Percentiles rank a stretch among this genome's conserved stretches.
Conservation (phyloP, 2,888 invertebrate genomes). For the Tachystola acroxantha region DNA sequence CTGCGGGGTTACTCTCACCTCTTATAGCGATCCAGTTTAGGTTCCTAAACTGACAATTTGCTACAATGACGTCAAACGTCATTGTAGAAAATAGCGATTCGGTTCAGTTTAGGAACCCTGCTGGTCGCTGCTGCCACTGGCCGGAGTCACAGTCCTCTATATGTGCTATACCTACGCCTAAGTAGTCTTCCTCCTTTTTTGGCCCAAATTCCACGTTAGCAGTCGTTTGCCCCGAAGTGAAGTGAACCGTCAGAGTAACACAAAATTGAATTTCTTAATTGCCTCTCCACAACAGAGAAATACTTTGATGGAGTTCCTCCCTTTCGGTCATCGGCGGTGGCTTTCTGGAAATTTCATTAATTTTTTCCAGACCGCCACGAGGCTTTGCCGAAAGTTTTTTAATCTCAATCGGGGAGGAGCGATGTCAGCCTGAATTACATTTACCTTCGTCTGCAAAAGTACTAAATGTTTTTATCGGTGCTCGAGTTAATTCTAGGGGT, state of each 20-base stretch:
- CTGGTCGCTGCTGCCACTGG: no score
- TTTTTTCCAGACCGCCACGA: constrained; percentile 43
- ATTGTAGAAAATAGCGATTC: no score
- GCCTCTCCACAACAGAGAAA: constrained; percentile 54
- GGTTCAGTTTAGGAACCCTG: no score
- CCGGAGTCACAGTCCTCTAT: no score
- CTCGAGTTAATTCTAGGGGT: background rate
- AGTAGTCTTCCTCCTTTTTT: no score
- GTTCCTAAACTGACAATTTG: no score
- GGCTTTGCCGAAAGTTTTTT: constrained; percentile 62
- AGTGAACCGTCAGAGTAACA: constrained; percentile 18
- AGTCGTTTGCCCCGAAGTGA: no score
- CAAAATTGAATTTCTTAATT: constrained; percentile 65
- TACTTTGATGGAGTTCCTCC: constrained; percentile 55
- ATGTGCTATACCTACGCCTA: no score
- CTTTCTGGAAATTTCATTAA: constrained; percentile 60
- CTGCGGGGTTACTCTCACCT: no score
- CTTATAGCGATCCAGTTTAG: no score
- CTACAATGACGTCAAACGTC: no score
- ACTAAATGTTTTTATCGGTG: constrained; percentile 6
- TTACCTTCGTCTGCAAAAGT: constrained; percentile 26
- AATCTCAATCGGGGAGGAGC: constrained; percentile 46
- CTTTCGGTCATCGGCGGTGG: constrained; percentile 53
- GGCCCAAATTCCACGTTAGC: no score
- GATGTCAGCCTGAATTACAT: constrained; percentile 51